Base-by-base conservation (phyloP, 1,140 invertebrate genomes). In the Atta colombica region DNA sequence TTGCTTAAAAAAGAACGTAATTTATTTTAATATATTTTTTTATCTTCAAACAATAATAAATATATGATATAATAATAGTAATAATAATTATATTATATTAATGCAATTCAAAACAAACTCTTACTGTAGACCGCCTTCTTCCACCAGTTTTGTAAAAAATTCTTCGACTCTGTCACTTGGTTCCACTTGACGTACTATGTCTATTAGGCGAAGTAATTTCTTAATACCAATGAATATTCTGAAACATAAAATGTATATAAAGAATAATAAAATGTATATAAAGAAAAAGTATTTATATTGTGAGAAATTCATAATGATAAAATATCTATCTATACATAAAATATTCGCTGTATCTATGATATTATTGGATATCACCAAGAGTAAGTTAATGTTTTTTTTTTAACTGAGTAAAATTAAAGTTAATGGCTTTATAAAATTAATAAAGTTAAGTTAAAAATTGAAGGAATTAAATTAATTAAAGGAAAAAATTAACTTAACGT, bases 161-260 rank as follows among this genome's bases (percentile, higher is more conserved):
- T 99, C 99, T 55, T 97, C 96, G 18, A 98, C 97, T 92, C 98
- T 96, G 89, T 97, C 97, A 77, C 97, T 96, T 60, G 97, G 97
- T 89, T 99, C 98, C 10, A 97, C 98, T 95, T 99, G 98, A 77
- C 98, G 96, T 63, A 97, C 97, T 97, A 99, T 98, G 94, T 99
- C 98, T 90, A 99, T 97, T 0, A 99, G 94, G 39, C 97, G 97
- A 35, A 99, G 94, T 18, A 99, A 95, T 94, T 99, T 99, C 94
- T 99, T 99, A 92, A 99, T 98, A 85, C 98, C 99, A 93, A 99
- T 98, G 92, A 99, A 99, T 77, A 99, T 96, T 87, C 98, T 99
- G 95, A 58, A 97, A 96, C 0, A 71, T 51, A 81, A 80, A 49
- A 72, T 35, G 28, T 6, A 21, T 21, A 21, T 21, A 21, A 21